Evolutionary conservation across 1,140 invertebrate species (phyloP).

Genomic region (Polypedilum vanderplanki): DNA sequence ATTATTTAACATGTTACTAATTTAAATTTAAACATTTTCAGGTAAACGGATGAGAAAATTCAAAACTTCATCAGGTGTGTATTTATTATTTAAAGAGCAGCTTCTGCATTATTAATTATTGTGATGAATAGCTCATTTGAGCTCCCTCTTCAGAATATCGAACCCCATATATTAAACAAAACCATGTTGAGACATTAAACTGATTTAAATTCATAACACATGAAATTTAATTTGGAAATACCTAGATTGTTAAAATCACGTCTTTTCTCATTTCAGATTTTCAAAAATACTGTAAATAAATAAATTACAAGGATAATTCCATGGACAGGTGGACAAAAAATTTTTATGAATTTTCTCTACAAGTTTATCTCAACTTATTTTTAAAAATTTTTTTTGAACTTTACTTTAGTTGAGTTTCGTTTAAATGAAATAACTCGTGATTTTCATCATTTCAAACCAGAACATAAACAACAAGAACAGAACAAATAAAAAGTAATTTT

Average conservation of each 20-base stretch:
- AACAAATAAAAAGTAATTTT: too few species aligned
- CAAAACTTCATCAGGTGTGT: not conserved
- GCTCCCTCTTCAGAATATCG: conserved; percentile 15
- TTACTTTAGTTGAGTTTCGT: too few species aligned
- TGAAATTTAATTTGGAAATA: not conserved
- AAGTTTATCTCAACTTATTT: too few species aligned
- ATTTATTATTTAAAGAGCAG: not conserved
- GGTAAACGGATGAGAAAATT: not conserved
- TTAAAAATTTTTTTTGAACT: too few species aligned
- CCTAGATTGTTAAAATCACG: not conserved
- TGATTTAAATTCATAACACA: not conserved
- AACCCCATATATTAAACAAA: conserved; percentile 8
- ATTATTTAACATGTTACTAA: not conserved
- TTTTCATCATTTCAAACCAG: too few species aligned
- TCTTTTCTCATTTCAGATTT: not conserved
- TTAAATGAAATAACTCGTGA: too few species aligned
- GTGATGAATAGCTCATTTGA: conserved; percentile 22
- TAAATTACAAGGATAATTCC: too few species aligned
- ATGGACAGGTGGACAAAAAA: too few species aligned
- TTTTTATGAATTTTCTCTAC: too few species aligned
- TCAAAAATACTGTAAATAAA: not conserved
- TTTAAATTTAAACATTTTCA: not conserved
- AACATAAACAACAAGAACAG: too few species aligned
- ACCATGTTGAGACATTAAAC: not conserved
- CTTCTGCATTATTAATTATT: not conserved